Base-by-base conservation (phyloP, 35 echinoderm and acorn worm species). In the Apostichopus japonicus region DNA sequence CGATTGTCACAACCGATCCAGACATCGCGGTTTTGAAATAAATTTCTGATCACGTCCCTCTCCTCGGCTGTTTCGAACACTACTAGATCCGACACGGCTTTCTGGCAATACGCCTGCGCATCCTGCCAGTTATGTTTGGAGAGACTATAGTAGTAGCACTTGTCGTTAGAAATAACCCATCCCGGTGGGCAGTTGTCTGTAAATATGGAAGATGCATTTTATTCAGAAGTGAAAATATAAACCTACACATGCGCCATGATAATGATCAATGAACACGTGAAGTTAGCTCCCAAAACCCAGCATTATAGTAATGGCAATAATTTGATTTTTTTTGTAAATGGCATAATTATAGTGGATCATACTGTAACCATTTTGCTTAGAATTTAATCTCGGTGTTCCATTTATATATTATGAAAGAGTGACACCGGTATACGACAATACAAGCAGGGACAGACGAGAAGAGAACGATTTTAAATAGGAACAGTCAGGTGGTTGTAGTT, bases 1-100 rank as follows among this genome's bases (percentile, higher is more conserved):
- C 10, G 86, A 19, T 87, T 90, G 27, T 77, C 53, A 25, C 88
- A 90, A 22, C 88, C 88, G 27, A 90, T 77, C 88, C 88, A 90
- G 14, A 77, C 2, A 61, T 54, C 73, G 14, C 27, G 33, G 56
- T 27, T 13, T n/a, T 65, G 72, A n/a, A 77, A 90, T 6, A 90
- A 51, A 51, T 56, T 56, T 78, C 88, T 44, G 67, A 90, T n/a
- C 7, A 53, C 10, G 17, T 90, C 72, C 52, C 70, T 90, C 5
- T 53, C 17, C 15, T 22, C 44, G 53, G 25, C 67, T 19, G 70
- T 77, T n/a, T 90, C 70, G 10, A 51, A 54, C 10, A 55, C 17
- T 6, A 55, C 23, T 5, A 90, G 44, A 6, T 53, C 10, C n/a
- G 67, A 77, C 6, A 22, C 72, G 25, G 70, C 56, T 23, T 24